These are phyloP conservation scores for Phenganax marumi DNA, from an alignment of 92 coral and sea anemone genomes.

Conservation along the genomic window DNA sequence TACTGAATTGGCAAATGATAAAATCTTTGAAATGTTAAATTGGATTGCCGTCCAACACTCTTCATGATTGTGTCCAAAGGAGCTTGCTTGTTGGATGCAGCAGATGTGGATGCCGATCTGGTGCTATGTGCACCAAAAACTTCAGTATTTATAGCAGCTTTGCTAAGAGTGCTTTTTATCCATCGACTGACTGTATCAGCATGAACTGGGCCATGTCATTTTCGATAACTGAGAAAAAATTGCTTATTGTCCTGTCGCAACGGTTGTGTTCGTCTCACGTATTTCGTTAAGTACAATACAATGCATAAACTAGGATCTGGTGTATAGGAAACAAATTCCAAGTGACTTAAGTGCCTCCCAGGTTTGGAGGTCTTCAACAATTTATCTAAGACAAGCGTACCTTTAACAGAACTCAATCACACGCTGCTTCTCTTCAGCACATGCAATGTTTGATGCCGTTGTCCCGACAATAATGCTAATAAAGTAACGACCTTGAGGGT, in stretches of 20 bases:
- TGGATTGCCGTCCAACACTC: constrained; percentile 50
- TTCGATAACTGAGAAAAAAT: constrained; percentile 55
- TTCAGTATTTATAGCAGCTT: constrained; percentile 56
- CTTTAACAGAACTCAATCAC: too few relatives aligned
- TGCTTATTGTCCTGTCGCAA: constrained; percentile 50
- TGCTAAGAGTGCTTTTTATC: constrained; percentile 37
- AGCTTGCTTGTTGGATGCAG: constrained; percentile 40
- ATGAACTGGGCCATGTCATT: constrained; percentile 54
- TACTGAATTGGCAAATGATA: constrained; percentile 39
- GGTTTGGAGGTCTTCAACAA: too few relatives aligned
- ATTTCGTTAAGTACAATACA: too few relatives aligned
- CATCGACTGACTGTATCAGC: constrained; percentile 56
- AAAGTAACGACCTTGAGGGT: too few relatives aligned
- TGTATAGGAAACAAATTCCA: too few relatives aligned
- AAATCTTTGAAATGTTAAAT: constrained; percentile 54
- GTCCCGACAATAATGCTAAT: too few relatives aligned
- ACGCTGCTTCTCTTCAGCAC: too few relatives aligned
- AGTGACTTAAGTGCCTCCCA: too few relatives aligned
- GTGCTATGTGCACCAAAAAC: constrained; percentile 56
- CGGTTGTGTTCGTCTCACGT: constrained; percentile 47
- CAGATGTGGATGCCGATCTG: constrained; percentile 62
- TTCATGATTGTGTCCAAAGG: constrained; percentile 54
- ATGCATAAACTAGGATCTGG: too few relatives aligned
- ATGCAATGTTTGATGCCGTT: too few relatives aligned
- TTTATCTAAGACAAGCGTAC: too few relatives aligned